These are phyloP conservation scores for Sciurus carolinensis DNA, from an alignment of 2,797 vertebrate species.

Conservation along the genomic window DNA sequence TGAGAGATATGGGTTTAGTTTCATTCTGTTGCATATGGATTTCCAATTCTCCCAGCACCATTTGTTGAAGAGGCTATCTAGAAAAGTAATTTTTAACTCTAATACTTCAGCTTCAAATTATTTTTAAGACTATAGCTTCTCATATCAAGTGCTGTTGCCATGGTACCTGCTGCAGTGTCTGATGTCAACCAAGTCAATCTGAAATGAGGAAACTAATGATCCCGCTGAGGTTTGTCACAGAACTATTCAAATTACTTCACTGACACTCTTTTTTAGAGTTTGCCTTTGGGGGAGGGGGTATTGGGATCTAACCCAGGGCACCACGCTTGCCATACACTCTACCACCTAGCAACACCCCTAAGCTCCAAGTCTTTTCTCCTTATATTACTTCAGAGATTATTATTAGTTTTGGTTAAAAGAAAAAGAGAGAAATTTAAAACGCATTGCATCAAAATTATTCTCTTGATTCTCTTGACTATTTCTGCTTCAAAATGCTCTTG, in stretches of 20 bases:
- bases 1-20: too few relatives aligned
- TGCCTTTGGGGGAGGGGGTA: too few relatives aligned
- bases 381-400: conserved; percentile 16
- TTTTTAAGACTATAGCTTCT: conserved; percentile 23
- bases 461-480: conserved; percentile 27
- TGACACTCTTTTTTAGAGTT: neutral
- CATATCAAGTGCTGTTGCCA: conserved; percentile 60
- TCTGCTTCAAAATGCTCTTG: neutral
- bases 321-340: neutral
- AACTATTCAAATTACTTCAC: neutral
- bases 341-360: neutral
- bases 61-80: neutral
- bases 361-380: neutral
- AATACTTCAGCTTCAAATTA: conserved; percentile 22
- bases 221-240: neutral
- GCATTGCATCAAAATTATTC: conserved; percentile 47
- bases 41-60: too few relatives aligned
- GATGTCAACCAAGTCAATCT: conserved; percentile 50
- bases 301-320: neutral
- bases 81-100: conserved; percentile 13
- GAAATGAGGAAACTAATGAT: conserved; percentile 46
- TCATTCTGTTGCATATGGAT: too few relatives aligned
- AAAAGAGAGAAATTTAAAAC: conserved; percentile 22
- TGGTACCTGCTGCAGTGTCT: conserved; percentile 38
- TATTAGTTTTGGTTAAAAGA: conserved; percentile 20